phyloP scores from a whole-genome alignment of 2,888 invertebrate species.

The Mythimna lalbum region DNA sequence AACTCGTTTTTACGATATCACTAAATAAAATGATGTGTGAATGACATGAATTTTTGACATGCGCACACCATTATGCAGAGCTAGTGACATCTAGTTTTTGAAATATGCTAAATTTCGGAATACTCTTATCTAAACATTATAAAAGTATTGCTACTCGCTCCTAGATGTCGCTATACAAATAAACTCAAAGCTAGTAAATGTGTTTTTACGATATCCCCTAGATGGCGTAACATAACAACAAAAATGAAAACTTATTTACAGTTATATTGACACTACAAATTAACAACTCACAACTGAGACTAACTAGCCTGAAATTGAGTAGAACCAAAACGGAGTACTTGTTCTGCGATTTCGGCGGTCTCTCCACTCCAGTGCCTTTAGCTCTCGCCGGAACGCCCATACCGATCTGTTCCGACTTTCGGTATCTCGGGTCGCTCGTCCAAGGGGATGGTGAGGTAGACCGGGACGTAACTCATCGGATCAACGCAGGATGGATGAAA shows the following conservation, averaged over 20 bases:
- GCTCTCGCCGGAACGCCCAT: too few relatives aligned
- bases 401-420: too few relatives aligned
- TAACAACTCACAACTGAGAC: not conserved
- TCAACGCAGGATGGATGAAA: too few relatives aligned
- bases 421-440: too few relatives aligned
- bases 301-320: too few relatives aligned
- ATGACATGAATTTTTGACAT: slow-evolving; percentile 89
- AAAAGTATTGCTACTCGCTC: slow-evolving; percentile 55
- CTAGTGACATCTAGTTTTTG: slow-evolving; percentile 72
- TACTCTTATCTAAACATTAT: not conserved
- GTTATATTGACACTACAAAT: not conserved
- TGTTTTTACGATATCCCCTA: not conserved
- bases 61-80: slow-evolving; percentile 79
- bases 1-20: slow-evolving; percentile 83
- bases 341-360: too few relatives aligned
- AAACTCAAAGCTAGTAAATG: not conserved
- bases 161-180: slow-evolving; percentile 64
- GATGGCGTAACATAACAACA: slow-evolving; percentile 2
- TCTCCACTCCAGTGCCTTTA: too few relatives aligned
- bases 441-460: too few relatives aligned
- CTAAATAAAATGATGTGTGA: slow-evolving; percentile 86
- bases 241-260: not conserved
- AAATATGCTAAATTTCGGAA: not conserved
- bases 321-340: too few relatives aligned
- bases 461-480: too few relatives aligned